Evolutionary conservation across 1,140 invertebrate species (phyloP).

Genomic region (Procambarus clarkii): DNA sequence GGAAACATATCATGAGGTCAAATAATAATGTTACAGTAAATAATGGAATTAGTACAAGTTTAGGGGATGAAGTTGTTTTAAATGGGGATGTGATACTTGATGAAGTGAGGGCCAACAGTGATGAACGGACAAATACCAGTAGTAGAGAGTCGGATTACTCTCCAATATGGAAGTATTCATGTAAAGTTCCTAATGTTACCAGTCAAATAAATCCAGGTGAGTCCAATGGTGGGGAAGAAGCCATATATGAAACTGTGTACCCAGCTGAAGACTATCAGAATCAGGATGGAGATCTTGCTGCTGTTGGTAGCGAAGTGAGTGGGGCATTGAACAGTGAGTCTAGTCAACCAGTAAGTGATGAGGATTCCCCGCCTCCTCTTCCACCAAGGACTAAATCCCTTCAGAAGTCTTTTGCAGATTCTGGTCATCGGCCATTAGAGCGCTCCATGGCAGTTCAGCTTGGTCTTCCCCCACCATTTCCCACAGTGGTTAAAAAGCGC

Average conservation of each 20-base stretch:
- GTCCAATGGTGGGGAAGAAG: constrained; percentile 70
- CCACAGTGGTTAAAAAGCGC: constrained; percentile 55
- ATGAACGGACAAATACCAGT: constrained; percentile 21
- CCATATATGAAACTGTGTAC: constrained; percentile 76
- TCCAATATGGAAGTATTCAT: constrained; percentile 75
- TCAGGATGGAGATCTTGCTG: constrained; percentile 24
- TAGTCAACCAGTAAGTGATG: constrained; percentile 42
- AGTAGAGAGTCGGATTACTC: constrained; percentile 74
- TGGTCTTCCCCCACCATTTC: constrained; percentile 47
- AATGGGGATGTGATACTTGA: constrained; percentile 49
- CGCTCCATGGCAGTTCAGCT: constrained; percentile 75
- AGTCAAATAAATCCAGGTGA: constrained; percentile 35
- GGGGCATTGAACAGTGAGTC: constrained; percentile 32
- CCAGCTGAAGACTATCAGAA: constrained; percentile 70
- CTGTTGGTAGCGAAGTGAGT: constrained; percentile 18
- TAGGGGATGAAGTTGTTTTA: constrained; percentile 38
- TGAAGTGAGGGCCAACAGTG: constrained; percentile 22
- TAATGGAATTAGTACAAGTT: constrained; percentile 39
- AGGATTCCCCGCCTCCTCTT: constrained; percentile 76
- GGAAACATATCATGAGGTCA: constrained; percentile 34
- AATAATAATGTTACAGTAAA: constrained; percentile 27
- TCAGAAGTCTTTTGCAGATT: constrained; percentile 56
- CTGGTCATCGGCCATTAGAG: constrained; percentile 75
- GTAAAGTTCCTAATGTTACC: constrained; percentile 65
- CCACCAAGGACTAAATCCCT: constrained; percentile 75